These are phyloP conservation scores for Chanos chanos DNA, from an alignment of 2,797 vertebrate species.

Conservation along the genomic window DNA sequence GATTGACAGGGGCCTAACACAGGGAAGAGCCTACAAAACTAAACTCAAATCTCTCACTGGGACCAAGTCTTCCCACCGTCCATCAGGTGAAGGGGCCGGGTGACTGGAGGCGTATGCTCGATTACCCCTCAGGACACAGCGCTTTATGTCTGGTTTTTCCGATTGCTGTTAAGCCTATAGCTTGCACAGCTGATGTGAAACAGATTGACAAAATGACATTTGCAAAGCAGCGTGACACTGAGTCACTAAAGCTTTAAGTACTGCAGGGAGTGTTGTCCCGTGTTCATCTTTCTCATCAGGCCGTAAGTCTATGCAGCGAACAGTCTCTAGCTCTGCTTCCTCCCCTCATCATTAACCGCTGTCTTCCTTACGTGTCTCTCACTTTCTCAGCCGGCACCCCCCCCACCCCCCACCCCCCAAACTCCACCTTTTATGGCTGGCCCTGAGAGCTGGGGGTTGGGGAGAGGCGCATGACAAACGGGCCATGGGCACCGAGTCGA, in stretches of 20 bases:
- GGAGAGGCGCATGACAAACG: conserved; percentile 74
- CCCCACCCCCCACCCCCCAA: conserved; percentile 10
- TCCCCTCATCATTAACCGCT: conserved; percentile 62
- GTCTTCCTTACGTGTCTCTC: conserved; percentile 64
- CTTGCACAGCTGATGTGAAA: conserved; percentile 17
- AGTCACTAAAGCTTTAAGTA: conserved; percentile 30
- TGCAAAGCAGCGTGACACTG: conserved; percentile 1
- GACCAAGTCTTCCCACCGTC: no score
- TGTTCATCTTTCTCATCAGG: background rate
- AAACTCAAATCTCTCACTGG: conserved; percentile 58
- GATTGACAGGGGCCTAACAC: conserved; percentile 61
- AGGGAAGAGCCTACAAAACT: conserved; percentile 57
- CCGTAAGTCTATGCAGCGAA: conserved; percentile 16
- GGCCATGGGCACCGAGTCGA: conserved; percentile 83
- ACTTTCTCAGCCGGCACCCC: conserved; percentile 32
- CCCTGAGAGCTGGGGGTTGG: conserved; percentile 54
- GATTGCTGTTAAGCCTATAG: background rate
- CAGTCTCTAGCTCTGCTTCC: conserved; percentile 39
- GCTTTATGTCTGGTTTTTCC: background rate
- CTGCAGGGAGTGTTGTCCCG: no score
- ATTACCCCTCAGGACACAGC: no score
- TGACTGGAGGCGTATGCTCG: no score
- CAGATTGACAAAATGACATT: conserved; percentile 17
- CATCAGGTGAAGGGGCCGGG: no score
- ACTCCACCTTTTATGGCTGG: conserved; percentile 47